Conservation (phyloP, 2,797 vertebrate genomes). For the Momotus momota region DNA sequence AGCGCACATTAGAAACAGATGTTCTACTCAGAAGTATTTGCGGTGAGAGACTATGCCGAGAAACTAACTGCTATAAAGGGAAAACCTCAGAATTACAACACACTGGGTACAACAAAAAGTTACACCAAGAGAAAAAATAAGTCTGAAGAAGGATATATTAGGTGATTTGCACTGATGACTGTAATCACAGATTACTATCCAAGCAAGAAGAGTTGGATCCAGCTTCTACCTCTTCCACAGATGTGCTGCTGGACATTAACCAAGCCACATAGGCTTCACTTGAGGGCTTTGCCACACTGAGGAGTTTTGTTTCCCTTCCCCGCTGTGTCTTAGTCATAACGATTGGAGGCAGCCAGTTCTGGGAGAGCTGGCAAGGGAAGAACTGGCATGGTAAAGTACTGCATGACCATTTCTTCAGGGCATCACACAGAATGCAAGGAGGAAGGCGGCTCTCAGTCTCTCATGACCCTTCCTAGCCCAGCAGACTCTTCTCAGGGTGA, state of each 20-base stretch:
- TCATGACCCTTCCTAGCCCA: background rate
- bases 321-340: background rate
- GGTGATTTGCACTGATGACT: constrained; percentile 4
- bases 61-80: constrained; percentile 17
- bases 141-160: constrained; percentile 14
- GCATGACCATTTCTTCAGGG: background rate
- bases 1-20: constrained; percentile 76
- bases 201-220: background rate
- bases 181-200: constrained; percentile 28
- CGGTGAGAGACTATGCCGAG: background rate
- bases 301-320: background rate
- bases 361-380: background rate
- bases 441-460: background rate
- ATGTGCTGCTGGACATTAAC: constrained; percentile 17
- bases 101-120: constrained; percentile 20
- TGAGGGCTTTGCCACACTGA: background rate
- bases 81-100: background rate
- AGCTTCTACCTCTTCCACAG: constrained; percentile 12
- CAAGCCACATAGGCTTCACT: background rate
- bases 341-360: background rate
- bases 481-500: background rate
- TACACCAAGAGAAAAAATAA: constrained; percentile 24
- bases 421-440: background rate
- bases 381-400: background rate
- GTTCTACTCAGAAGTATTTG: constrained; percentile 71